Evolutionary conservation across 2,113 vertebrate species (phyloP).

Genomic region (Bolborhynchus lineola): DNA sequence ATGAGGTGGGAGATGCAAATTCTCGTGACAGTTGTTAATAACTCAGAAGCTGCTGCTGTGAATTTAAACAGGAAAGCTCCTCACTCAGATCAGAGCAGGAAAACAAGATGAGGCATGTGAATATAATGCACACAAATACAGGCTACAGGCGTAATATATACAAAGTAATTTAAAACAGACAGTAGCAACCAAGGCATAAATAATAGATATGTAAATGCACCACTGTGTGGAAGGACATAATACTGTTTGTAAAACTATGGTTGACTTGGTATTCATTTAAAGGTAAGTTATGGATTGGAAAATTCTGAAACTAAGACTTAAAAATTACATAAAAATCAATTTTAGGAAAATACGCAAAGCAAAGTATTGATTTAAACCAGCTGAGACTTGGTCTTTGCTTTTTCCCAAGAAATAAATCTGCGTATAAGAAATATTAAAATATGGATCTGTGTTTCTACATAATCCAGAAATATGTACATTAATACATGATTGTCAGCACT

Average conservation of each 20-base stretch:
- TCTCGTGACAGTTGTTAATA: constrained; percentile 3
- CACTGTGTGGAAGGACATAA: not conserved
- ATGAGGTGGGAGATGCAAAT: constrained; percentile 2
- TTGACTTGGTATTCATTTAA: not conserved
- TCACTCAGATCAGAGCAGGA: not conserved
- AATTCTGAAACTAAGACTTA: not conserved
- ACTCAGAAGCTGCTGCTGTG: not conserved
- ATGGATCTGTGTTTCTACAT: not conserved
- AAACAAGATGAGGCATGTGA: constrained; percentile 33
- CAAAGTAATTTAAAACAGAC: constrained; percentile 8
- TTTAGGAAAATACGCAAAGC: not conserved
- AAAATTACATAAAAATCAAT: not conserved
- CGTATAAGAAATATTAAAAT: not conserved
- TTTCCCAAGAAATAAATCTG: not conserved
- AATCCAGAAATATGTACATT: not conserved
- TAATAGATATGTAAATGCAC: constrained; percentile 20
- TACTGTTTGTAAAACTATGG: not conserved
- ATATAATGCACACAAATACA: constrained; percentile 3
- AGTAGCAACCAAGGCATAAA: constrained; percentile 7
- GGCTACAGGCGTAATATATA: not conserved
- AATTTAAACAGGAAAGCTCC: not conserved
- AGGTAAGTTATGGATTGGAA: not conserved
- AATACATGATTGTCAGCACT: not conserved
- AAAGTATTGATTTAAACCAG: not conserved
- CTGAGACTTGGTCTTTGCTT: not conserved